Percentiles rank a stretch among this genome's conserved stretches.
These are phyloP conservation scores for Pocillopora verrucosa DNA, from an alignment of 64 coral and sea anemone genomes.

Conservation along the genomic window DNA sequence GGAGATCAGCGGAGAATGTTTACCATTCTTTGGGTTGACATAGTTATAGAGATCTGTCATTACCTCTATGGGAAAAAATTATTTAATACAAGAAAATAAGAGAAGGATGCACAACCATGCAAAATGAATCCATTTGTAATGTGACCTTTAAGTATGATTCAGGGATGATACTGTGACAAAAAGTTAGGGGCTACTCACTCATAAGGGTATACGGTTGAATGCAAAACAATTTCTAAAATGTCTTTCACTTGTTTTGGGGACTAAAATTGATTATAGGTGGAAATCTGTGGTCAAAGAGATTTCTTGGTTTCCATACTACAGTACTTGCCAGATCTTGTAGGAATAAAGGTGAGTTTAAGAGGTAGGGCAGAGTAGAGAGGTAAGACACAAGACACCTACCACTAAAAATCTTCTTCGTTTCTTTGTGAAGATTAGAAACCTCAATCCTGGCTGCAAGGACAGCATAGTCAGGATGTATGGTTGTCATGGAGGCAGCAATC, in stretches of 20 bases:
- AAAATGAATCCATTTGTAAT: too few relatives aligned
- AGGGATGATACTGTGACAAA: too few relatives aligned
- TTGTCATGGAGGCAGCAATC: slow-evolving; percentile 95
- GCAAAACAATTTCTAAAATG: too few relatives aligned
- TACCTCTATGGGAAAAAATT: slow-evolving; percentile 63
- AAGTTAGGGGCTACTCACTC: too few relatives aligned
- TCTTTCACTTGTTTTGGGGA: too few relatives aligned
- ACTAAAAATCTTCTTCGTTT: slow-evolving; percentile 95
- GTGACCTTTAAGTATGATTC: too few relatives aligned
- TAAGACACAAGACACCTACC: slow-evolving; percentile 28
- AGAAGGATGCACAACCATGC: too few relatives aligned
- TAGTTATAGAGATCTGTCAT: slow-evolving; percentile 94
- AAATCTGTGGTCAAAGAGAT: too few relatives aligned
- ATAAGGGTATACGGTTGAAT: too few relatives aligned
- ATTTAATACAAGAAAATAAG: background rate
- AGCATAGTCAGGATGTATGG: slow-evolving; percentile 96
- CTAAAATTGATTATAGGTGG: too few relatives aligned
- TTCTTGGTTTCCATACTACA: too few relatives aligned
- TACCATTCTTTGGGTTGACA: slow-evolving; percentile 89
- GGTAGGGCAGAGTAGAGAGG: background rate
- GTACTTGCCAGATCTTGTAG: too few relatives aligned
- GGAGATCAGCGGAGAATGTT: slow-evolving; percentile 86
- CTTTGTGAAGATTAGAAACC: slow-evolving; percentile 98
- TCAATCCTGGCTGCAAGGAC: slow-evolving; percentile 90
- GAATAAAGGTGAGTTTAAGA: background rate